These are phyloP conservation scores for Ichneumoninae sp. DNA, from an alignment of 2,888 invertebrate species.

Conservation along the genomic window DNA sequence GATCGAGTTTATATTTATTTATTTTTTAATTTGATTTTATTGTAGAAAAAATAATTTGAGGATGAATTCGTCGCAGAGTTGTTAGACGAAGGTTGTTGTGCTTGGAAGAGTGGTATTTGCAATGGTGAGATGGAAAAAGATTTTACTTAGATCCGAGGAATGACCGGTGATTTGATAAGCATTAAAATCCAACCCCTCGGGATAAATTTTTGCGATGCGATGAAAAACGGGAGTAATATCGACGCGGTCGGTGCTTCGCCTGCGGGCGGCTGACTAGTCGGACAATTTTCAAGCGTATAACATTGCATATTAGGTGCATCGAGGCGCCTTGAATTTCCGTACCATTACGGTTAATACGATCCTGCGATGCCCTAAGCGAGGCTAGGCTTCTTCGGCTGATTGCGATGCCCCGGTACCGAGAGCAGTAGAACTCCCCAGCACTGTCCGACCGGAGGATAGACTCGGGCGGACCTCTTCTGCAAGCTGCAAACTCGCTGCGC, in stretches of 20 bases:
- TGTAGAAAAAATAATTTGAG: no score
- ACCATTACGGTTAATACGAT: slow-evolving; percentile 80
- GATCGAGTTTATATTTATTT: background rate
- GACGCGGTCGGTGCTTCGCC: slow-evolving; percentile 27
- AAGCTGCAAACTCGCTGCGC: background rate
- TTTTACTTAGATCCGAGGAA: background rate
- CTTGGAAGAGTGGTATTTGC: no score
- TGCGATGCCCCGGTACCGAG: slow-evolving; percentile 67
- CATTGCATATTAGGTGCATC: slow-evolving; percentile 32
- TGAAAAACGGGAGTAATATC: slow-evolving; percentile 44
- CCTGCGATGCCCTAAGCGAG: slow-evolving; percentile 65
- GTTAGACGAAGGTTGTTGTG: no score
- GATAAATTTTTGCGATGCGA: background rate
- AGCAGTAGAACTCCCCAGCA: slow-evolving; percentile 8
- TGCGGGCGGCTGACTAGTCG: slow-evolving; percentile 37
- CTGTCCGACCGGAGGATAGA: slow-evolving; percentile 25
- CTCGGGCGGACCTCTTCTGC: slow-evolving; percentile 17
- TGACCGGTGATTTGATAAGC: slow-evolving; percentile 34
- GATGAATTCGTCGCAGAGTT: no score
- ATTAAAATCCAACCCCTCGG: slow-evolving; percentile 13
- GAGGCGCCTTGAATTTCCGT: slow-evolving; percentile 69
- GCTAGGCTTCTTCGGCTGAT: slow-evolving; percentile 69
- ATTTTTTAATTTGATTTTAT: no score
- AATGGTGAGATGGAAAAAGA: background rate
- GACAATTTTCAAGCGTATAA: slow-evolving; percentile 48